Base-by-base conservation (phyloP, 2,113 vertebrate genomes). In the Junco hyemalis region DNA sequence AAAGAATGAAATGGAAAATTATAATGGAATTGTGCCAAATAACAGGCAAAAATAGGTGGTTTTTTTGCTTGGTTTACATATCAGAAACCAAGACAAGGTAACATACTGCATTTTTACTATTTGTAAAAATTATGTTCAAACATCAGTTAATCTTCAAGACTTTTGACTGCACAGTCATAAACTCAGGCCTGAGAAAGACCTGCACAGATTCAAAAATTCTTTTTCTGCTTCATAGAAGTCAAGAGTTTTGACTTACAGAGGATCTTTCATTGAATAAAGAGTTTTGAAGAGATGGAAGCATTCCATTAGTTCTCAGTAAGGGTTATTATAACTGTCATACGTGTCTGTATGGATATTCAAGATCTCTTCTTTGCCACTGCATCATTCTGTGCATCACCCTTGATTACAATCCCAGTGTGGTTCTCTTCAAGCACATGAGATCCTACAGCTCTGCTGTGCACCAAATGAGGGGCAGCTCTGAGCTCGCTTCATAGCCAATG, bases 1-100 rank as follows among this genome's bases (percentile, higher is more conserved):
- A 88, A 90, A 93, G 54, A 95, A 65, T 81, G 48, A 72, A 95
- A 74, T 69, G 23, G 26, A 93, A 94, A 85, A 81, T 21, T 1
- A 26, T 36, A 95, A 95, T 66, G 44, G 44, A 82, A 59, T 71
- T 68, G 12, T 65, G 72, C 63, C 57, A 81, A 69, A 69, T 40
- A 69, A 47, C 18, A 73, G 57, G 36, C 35, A 89, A 20, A 91
- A 92, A 74, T 21, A 88, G 57, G 69, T 48, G 74, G 16, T 53
- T 53, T 17, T 53, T 92, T 81, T 88, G 5, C 36, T 70, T 83
- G 19, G 38, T 47, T 95, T 87, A 36, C 20, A 8, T 73, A 73
- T 50, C 17, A 47, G 42, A 84, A 90, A 63, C 64, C 45, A 90
- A 73, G 59, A 84, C 42, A 44, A 57, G 50, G 21, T 44, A 63